Conservation (phyloP, 2,113 vertebrate genomes). For the Phalacrocorax pelagicus region DNA sequence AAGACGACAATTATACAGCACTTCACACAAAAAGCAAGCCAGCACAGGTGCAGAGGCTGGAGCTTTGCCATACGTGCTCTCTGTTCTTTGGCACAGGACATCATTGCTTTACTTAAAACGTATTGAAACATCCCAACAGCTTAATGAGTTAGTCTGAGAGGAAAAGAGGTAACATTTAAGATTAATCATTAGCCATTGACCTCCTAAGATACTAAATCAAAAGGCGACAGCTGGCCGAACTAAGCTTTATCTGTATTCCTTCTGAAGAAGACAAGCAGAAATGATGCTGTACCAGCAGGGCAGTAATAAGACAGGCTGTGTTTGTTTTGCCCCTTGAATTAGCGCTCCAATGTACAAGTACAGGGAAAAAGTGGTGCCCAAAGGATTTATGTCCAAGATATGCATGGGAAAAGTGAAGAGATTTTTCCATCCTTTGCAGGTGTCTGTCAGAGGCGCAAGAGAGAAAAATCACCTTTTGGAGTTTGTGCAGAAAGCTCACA, state of each 20-base stretch:
- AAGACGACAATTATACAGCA: conserved; percentile 49
- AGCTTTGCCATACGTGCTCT: background rate
- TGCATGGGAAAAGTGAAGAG: background rate
- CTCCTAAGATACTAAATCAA: background rate
- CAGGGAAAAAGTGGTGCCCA: background rate
- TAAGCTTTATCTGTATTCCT: background rate
- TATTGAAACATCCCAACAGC: background rate
- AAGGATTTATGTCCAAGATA: background rate
- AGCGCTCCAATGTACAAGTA: fast-evolving
- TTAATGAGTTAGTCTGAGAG: background rate
- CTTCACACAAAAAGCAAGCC: conserved; percentile 30
- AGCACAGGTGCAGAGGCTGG: conserved; percentile 55
- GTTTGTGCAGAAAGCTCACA: background rate
- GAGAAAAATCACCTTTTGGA: background rate
- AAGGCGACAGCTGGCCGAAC: background rate
- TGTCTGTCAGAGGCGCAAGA: background rate
- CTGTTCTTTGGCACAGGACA: background rate
- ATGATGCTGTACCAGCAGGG: background rate
- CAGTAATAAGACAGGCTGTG: background rate
- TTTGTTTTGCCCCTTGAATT: background rate
- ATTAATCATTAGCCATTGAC: background rate
- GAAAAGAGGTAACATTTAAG: background rate
- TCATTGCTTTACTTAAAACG: background rate
- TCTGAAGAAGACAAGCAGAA: background rate
- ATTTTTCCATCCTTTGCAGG: background rate